Evolutionary conservation across 2,113 vertebrate species (phyloP).

Genomic region (Bos javanicus): DNA sequence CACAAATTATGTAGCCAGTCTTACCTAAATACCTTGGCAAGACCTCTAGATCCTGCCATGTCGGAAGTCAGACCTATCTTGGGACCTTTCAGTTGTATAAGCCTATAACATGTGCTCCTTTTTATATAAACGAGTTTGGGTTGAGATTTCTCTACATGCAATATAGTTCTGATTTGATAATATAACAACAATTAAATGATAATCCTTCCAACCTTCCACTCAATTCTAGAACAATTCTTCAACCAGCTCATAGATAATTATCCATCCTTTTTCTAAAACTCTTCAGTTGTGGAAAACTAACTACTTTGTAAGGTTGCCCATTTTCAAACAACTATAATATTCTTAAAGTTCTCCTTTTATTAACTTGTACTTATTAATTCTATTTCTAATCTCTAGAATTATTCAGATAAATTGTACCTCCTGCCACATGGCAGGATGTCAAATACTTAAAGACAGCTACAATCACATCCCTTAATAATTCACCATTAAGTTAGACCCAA

Average conservation of each 20-base stretch:
- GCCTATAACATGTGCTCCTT: not conserved
- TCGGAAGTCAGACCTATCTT: not conserved
- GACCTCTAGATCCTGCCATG: not conserved
- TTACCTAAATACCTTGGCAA: not conserved
- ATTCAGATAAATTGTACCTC: not conserved
- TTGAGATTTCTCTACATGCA: not conserved
- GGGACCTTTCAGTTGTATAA: not conserved
- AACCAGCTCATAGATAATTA: not conserved
- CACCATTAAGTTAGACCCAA: not conserved
- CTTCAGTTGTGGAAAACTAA: not conserved
- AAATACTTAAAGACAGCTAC: not conserved
- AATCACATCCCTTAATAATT: not conserved
- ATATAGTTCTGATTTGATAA: not conserved
- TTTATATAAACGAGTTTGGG: not conserved
- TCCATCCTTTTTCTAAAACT: not conserved
- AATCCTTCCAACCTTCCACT: not conserved
- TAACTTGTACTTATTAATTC: not conserved
- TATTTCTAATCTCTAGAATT: not conserved
- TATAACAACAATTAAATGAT: not conserved
- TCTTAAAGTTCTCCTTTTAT: slow-evolving; percentile 7
- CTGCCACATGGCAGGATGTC: not conserved
- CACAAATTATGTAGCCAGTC: not conserved
- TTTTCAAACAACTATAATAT: slow-evolving; percentile 10
- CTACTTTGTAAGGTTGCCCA: not conserved
- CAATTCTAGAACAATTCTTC: not conserved